Conservation (phyloP, 1,140 invertebrate species). For the Papilio polyxenes region DNA sequence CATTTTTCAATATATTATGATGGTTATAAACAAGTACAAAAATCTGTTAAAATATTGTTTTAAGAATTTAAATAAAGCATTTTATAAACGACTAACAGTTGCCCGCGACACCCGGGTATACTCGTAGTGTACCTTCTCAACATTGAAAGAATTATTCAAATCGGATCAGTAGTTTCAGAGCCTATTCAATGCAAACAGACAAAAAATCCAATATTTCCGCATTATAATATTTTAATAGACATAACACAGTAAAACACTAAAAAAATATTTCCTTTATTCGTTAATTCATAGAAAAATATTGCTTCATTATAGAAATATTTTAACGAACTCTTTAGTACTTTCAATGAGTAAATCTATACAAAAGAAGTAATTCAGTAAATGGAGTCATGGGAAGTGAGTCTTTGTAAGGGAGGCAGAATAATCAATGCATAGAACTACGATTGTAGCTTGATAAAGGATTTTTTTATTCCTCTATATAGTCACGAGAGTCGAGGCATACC, state of each 20-base stretch:
- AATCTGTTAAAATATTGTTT: too few species aligned
- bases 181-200: too few species aligned
- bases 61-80: too few species aligned
- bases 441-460: constrained; percentile 62
- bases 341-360: constrained; percentile 22
- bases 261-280: not conserved
- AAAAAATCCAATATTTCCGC: too few species aligned
- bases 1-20: not conserved
- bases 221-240: too few species aligned
- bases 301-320: constrained; percentile 12
- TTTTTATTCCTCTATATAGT: constrained; percentile 47
- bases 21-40: not conserved
- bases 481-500: constrained; percentile 32
- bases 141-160: too few species aligned
- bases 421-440: constrained; percentile 57
- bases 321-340: constrained; percentile 3
- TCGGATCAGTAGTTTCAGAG: too few species aligned
- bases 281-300: constrained; percentile 3
- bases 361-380: constrained; percentile 42
- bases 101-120: too few species aligned
- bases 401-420: constrained; percentile 60
- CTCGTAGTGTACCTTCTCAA: too few species aligned
- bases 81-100: too few species aligned
- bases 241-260: not conserved
- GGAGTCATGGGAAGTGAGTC: constrained; percentile 75